phyloP scores from a whole-genome alignment of 2,888 invertebrate species.

The Tenthredo amoena region DNA sequence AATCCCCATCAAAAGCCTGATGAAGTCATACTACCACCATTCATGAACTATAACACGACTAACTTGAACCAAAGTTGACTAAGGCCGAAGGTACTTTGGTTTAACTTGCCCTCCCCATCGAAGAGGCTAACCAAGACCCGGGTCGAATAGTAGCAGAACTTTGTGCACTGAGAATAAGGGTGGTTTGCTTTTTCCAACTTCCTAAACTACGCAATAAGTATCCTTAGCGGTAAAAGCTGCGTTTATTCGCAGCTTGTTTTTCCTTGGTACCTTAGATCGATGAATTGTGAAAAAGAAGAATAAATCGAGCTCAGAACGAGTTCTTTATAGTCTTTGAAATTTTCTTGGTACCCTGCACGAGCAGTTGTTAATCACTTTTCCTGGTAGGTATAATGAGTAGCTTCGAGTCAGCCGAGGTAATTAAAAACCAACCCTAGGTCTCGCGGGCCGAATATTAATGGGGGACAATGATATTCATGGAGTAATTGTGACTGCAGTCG shows the following conservation, averaged over 20 bases:
- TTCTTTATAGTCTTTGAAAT: not conserved
- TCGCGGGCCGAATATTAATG: not conserved
- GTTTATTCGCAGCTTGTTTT: not conserved
- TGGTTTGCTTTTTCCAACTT: not conserved
- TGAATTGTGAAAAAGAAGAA: not conserved
- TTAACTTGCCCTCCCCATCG: not conserved
- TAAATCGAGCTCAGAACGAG: not conserved
- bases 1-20: not conserved
- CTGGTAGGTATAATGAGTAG: not conserved
- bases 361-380: constrained; percentile 4
- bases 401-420: not conserved
- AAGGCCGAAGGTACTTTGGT: not conserved
- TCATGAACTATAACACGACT: not conserved
- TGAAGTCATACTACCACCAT: not conserved
- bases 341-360: not conserved
- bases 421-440: not conserved
- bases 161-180: not conserved
- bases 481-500: not conserved
- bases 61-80: not conserved
- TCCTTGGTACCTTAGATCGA: not conserved
- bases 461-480: not conserved
- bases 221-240: not conserved
- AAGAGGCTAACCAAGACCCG: not conserved
- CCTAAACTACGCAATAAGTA: not conserved
- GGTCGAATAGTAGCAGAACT: not conserved